phyloP scores from a whole-genome alignment of 2,888 invertebrate genomes.

The Alviniconcha strummeri region DNA sequence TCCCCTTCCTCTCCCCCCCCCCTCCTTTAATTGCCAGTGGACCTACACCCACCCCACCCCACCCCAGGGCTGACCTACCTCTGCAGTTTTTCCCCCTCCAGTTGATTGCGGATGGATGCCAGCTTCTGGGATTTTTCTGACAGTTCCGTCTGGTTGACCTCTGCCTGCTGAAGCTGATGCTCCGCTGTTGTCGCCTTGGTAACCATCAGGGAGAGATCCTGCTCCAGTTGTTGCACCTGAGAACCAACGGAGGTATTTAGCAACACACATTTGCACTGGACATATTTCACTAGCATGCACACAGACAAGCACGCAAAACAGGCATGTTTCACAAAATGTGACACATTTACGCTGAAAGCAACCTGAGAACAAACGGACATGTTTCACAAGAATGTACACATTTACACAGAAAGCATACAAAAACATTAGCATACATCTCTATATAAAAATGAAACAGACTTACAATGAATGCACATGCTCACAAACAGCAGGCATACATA shows the following conservation, averaged over 20 bases:
- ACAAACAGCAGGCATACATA: too few species aligned
- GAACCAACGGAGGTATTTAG: not conserved
- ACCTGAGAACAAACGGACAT: too few species aligned
- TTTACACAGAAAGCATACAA: too few species aligned
- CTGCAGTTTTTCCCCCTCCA: constrained; percentile 66
- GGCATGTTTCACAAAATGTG: not conserved
- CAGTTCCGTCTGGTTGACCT: constrained; percentile 54
- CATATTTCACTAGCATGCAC: not conserved
- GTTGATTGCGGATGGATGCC: constrained; percentile 57
- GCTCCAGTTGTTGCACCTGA: constrained; percentile 60
- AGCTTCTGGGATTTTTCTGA: constrained; percentile 63
- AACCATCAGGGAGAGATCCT: constrained; percentile 57
- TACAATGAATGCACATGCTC: too few species aligned
- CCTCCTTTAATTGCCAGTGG: too few species aligned
- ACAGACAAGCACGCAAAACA: not conserved
- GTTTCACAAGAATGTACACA: too few species aligned
- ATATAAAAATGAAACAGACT: too few species aligned
- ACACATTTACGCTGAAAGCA: too few species aligned
- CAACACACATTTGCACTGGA: too few species aligned
- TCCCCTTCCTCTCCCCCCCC: too few species aligned
- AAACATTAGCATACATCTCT: too few species aligned
- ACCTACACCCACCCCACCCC: too few species aligned
- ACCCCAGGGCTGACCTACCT: constrained; percentile 46
- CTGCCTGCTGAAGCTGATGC: constrained; percentile 54
- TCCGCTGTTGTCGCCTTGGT: constrained; percentile 57